Conservation (phyloP, 2,888 invertebrate species). For the Idaea aversata region DNA sequence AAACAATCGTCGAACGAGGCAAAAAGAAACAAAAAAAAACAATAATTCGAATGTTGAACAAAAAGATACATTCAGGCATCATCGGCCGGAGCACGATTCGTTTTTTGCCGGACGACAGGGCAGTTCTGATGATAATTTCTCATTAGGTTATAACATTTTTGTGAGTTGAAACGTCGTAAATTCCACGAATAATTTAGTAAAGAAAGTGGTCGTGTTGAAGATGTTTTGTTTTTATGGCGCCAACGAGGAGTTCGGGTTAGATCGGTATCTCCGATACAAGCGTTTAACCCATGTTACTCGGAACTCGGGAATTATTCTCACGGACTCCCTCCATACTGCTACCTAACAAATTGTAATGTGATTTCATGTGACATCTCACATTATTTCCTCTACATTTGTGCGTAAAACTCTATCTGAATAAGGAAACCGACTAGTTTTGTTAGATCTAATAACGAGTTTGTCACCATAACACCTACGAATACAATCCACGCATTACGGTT, state of each 20-base stretch:
- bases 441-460: not conserved
- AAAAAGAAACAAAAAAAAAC: constrained; percentile 60
- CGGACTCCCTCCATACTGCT: constrained; percentile 52
- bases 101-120: constrained; percentile 66
- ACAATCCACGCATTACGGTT: constrained; percentile 1
- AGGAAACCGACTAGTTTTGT: not conserved
- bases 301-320: constrained; percentile 73
- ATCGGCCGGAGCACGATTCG: constrained; percentile 54
- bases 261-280: constrained; percentile 77
- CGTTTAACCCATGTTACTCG: constrained; percentile 79
- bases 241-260: constrained; percentile 74
- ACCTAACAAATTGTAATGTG: constrained; percentile 71
- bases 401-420: constrained; percentile 6
- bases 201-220: constrained; percentile 75
- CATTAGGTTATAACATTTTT: constrained; percentile 79
- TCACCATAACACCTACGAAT: not conserved
- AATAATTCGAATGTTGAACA: constrained; percentile 64
- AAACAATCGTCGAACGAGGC: constrained; percentile 67
- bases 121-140: constrained; percentile 77
- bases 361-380: constrained; percentile 49
- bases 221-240: constrained; percentile 81
- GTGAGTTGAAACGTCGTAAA: constrained; percentile 76
- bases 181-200: constrained; percentile 78
- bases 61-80: constrained; percentile 63
- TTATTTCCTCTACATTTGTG: constrained; percentile 29